Base-by-base conservation (phyloP, 2,797 vertebrate genomes). In the Caiman crocodilus region DNA sequence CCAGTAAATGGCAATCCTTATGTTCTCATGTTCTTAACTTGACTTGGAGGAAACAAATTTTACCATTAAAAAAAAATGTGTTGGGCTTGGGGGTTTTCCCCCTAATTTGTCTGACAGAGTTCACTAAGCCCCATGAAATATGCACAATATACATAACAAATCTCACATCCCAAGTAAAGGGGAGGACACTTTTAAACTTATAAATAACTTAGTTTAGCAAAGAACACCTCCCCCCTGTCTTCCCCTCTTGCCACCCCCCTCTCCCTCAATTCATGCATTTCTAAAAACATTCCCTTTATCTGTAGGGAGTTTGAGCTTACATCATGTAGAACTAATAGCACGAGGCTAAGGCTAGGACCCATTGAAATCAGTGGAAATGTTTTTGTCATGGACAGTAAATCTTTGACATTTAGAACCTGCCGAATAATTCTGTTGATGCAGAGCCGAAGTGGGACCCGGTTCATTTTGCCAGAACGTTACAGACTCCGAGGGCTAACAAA, bases 281-380 rank as follows among this genome's bases (percentile, higher is more conserved):
- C 79, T 73, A 65, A 85, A 85, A 81, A 56, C 85, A 90, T 90
- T 26, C 77, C 32, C 60, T 87, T 8, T 35, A 55, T 85, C 82
- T 86, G 78, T 50, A 50, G 42, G 42, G 42, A 50, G 42, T 50
- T 50, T 50, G 42, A 50, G 20, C 20, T 71, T 35, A 60, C 55
- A 67, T 79, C 55, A 26, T 90, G 0, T 85, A 25, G 59, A 65
- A 92, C 61, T 76, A 77, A 93, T 93, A 88, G 56, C 75, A 79
- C 10, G 64, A 94, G 82, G 88, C 91, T 87, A 90, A 95, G 91
- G 42, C 78, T 23, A 30, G 84, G 85, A 42, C 87, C 88, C 83
- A 4, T 84, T 92, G 76, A 92, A 95, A 69, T 82, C 89, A 94
- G 89, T 89, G 90, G 74, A 65, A 80, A 92, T 76, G 56, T 86